phyloP scores from a whole-genome alignment of 2,888 invertebrate genomes.

The Synanthedon andrenaeformis region DNA sequence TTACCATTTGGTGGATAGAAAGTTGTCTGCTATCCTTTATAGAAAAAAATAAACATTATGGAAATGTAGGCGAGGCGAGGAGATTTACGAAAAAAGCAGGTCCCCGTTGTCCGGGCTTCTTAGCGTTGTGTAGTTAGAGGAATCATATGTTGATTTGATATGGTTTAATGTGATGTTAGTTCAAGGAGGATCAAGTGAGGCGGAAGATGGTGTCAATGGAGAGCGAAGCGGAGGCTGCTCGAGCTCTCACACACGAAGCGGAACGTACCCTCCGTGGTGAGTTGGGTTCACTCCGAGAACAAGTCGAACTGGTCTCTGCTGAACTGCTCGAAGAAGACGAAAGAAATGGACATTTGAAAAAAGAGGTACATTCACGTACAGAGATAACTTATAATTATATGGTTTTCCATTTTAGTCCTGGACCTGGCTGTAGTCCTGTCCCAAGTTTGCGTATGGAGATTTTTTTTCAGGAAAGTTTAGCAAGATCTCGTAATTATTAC shows the following conservation, averaged over 20 bases:
- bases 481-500: no score
- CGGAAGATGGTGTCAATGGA: conserved; percentile 27
- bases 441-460: no score
- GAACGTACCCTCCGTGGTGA: conserved; percentile 46
- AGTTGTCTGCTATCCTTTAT: no score
- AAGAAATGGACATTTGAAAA: conserved; percentile 17
- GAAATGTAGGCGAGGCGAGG: no score
- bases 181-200: conserved; percentile 46
- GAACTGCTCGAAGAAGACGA: conserved; percentile 34
- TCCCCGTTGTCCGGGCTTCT: no score
- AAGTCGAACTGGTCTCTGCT: conserved; percentile 30
- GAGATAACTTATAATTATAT: background rate
- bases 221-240: conserved; percentile 32
- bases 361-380: conserved; percentile 22
- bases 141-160: no score
- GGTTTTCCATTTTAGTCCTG: background rate
- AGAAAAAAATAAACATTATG: no score
- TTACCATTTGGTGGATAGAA: no score
- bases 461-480: no score
- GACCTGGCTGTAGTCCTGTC: no score
- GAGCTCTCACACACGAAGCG: conserved; percentile 33
- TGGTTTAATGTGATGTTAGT: conserved; percentile 18
- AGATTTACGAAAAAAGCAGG: no score
- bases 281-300: conserved; percentile 32
- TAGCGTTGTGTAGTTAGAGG: no score